Evolutionary conservation across 2,888 invertebrate genomes (phyloP), one percentile per base, ranked within the genome.

Genomic region (Serrognathus titanus): DNA sequence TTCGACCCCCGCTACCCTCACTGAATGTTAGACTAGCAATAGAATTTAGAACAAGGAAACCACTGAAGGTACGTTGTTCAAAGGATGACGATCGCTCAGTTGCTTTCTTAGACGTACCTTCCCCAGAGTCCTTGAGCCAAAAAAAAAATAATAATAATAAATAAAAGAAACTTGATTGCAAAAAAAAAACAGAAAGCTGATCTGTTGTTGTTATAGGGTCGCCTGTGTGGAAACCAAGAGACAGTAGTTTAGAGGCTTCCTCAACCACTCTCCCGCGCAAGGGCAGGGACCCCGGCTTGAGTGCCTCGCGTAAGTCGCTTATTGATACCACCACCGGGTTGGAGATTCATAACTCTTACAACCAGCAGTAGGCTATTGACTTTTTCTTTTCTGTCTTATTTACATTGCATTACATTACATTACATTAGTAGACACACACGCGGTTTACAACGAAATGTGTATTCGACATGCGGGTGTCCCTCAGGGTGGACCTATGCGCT

Each of bases 171-270:
- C 31, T 16, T n/a, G 31, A n/a, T 45, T 45, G 45, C 31, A 45
- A 45, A 24, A 45, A 45, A 24, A 48, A 48, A 31, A 24, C 36
- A 51, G 13, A 51, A 43, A 43, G 40, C 52, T 43, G 45, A 52
- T 31, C 38, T 37, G 36, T 49, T 37, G 48, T 58, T 84, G 85
- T 88, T 86, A 84, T 88, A 90, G 95, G 95, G 83, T 96, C 96
- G 81, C 97, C 97, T 80, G 92, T 97, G 83, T 97, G 96, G 96
- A 96, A 96, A 87, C 95, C 94, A 82, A 89, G 95, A 83, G 94
- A 94, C 84, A 85, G 76, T 77, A 81, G 82, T 73, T 79, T 83
- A 72, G 85, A 85, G 78, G 82, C 84, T 69, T 81, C 82, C 69
- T 75, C 75, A 69, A 75, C 77, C 73, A 85, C 85, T 57, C 81